Conservation (phyloP, 2,113 vertebrate species). For the Gobius niger region DNA sequence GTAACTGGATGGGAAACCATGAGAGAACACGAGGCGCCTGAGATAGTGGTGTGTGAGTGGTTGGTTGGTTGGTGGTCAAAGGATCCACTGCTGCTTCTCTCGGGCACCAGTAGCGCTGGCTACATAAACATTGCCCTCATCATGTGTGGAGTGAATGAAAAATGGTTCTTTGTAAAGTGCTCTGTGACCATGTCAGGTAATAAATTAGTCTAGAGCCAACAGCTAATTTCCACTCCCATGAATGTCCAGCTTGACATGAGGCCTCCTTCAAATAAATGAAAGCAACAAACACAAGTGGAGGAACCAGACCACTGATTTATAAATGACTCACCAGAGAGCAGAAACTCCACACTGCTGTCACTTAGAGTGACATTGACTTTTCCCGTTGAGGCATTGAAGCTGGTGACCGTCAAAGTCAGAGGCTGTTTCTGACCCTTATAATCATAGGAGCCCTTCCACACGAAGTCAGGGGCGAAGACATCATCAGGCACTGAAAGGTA, state of each 20-base stretch:
- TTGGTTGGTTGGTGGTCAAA: too few species aligned
- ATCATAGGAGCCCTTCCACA: conserved; percentile 98
- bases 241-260: conserved; percentile 67
- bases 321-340: conserved; percentile 88
- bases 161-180: not conserved
- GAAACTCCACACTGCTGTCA: conserved; percentile 89
- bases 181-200: conserved; percentile 19
- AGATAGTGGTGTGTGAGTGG: too few species aligned
- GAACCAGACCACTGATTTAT: conserved; percentile 54
- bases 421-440: conserved; percentile 94
- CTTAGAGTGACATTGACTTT: conserved; percentile 93
- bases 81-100: too few species aligned
- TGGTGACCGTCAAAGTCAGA: conserved; percentile 90
- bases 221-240: conserved; percentile 68
- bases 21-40: too few species aligned
- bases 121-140: too few species aligned
- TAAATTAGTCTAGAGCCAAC: conserved; percentile 57
- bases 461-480: conserved; percentile 90
- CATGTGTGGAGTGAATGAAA: not conserved
- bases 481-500: conserved; percentile 88
- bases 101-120: too few species aligned
- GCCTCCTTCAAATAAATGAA: conserved; percentile 61
- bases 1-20: too few species aligned
- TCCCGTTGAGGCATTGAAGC: conserved; percentile 89
- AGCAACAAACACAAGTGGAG: conserved; percentile 52